Evolutionary conservation across 2,888 invertebrate genomes (phyloP).

Genomic region (Archaeoteleia sp.): DNA sequence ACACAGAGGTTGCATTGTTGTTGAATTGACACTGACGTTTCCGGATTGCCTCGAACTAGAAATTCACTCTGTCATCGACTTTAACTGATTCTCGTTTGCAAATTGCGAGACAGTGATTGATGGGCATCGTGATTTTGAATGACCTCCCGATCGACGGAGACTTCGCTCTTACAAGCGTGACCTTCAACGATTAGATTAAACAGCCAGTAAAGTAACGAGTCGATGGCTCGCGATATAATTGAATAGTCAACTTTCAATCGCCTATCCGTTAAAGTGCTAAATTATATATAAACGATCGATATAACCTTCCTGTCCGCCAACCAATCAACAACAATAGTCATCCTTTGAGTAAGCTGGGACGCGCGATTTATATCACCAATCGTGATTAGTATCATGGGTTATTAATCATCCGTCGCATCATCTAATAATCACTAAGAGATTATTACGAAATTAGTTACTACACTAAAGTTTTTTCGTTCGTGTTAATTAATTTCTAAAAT

Average conservation of each 20-base stretch:
- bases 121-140: slow-evolving; percentile 54
- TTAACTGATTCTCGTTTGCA: slow-evolving; percentile 34
- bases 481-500: too few species aligned
- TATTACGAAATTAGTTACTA: too few species aligned
- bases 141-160: slow-evolving; percentile 49
- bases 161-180: slow-evolving; percentile 34
- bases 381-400: too few species aligned
- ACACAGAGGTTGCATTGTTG: too few species aligned
- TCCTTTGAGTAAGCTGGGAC: background rate
- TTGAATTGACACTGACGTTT: background rate
- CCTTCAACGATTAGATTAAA: slow-evolving; percentile 41
- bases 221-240: slow-evolving; percentile 28
- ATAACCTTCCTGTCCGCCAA: slow-evolving; percentile 12
- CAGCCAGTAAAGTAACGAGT: slow-evolving; percentile 21
- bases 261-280: slow-evolving; percentile 6
- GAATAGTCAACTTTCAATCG: slow-evolving; percentile 22
- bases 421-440: too few species aligned
- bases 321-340: background rate
- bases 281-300: slow-evolving; percentile 28
- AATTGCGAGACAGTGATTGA: slow-evolving; percentile 57
- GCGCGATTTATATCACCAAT: too few species aligned
- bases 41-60: slow-evolving; percentile 32
- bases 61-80: slow-evolving; percentile 37
- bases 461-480: too few species aligned
- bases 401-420: too few species aligned